Evolutionary conservation across 2,797 vertebrate genomes (phyloP), one percentile per base, ranked within the genome.

Genomic region (Lutjanus campechanus): DNA sequence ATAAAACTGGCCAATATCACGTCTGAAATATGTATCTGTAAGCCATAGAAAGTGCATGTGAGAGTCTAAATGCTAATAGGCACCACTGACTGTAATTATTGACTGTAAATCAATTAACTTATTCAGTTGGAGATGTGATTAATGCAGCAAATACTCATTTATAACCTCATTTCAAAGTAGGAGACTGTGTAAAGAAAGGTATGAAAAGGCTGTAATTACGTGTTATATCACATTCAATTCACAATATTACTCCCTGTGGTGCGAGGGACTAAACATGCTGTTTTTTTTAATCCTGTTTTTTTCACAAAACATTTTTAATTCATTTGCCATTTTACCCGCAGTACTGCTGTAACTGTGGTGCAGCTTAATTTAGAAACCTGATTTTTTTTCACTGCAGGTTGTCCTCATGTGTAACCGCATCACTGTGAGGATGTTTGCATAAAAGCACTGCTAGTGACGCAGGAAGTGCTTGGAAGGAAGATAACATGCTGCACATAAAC

Each of bases 91-190:
- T 0, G 8, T 40, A 61, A 68, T 8, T 17, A n/a, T 29, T 8
- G 3, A 65, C 13, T 43, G 10, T 60, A 44, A 58, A 82, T 82
- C 55, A 73, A 69, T 62, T 8, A 68, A 65, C 11, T 8, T 10
- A 60, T 41, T 59, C 22, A 49, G 43, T 43, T 17, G 53, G 19
- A 80, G 43, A 22, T 12, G 44, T 56, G 17, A 63, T 82, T 55
- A 69, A 9, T 25, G 63, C 50, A 58, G 51, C 11, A 76, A 76
- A 76, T 70, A 72, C n/a, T 41, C 53, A n/a, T n/a, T n/a, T n/a
- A n/a, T n/a, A 69, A 47, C 25, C 36, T 75, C 20, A 22, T 71
- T 71, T 10, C 7, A 19, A 7, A 58, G 36, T 10, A 22, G 9
- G 3, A 12, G 12, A 13, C 11, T 56, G 49, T 19, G 2, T 11